These are phyloP conservation scores for Ptychochromis oligacanthus DNA, from an alignment of 2,113 vertebrate species.

Conservation along the genomic window DNA sequence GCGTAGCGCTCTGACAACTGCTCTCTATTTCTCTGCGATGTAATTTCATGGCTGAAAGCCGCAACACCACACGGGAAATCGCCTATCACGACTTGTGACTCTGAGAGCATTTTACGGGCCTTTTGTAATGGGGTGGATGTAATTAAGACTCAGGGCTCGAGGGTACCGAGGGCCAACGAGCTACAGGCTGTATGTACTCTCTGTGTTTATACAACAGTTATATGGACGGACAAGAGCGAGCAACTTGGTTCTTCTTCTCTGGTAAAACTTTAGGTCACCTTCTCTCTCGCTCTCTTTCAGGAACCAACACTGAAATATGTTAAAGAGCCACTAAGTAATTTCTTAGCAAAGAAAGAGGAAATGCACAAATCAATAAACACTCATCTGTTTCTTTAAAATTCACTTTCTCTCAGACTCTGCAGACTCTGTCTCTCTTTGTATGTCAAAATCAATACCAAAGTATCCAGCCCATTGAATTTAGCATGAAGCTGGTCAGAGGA, in stretches of 20 bases:
- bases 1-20: conserved; percentile 16
- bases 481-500: conserved; percentile 31
- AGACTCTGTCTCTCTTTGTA: not conserved
- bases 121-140: conserved; percentile 40
- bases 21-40: conserved; percentile 47
- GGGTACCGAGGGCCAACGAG: not conserved
- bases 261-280: conserved; percentile 35
- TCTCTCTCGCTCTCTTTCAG: not conserved
- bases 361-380: conserved; percentile 57
- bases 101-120: conserved; percentile 41
- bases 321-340: conserved; percentile 53
- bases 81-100: conserved; percentile 10
- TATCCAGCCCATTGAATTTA: conserved; percentile 50
- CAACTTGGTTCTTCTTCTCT: not conserved
- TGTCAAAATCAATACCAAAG: conserved; percentile 35
- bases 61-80: conserved; percentile 33
- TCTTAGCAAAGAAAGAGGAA: conserved; percentile 18
- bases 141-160: conserved; percentile 43
- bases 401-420: conserved; percentile 14
- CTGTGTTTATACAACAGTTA: not conserved
- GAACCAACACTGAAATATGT: conserved; percentile 9
- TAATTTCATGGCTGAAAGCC: conserved; percentile 77
- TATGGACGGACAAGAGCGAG: not conserved
- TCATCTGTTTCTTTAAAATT: conserved; percentile 44
- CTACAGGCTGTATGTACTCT: not conserved